Conservation (phyloP, 2,888 invertebrate species). For the Athalia rosae region DNA sequence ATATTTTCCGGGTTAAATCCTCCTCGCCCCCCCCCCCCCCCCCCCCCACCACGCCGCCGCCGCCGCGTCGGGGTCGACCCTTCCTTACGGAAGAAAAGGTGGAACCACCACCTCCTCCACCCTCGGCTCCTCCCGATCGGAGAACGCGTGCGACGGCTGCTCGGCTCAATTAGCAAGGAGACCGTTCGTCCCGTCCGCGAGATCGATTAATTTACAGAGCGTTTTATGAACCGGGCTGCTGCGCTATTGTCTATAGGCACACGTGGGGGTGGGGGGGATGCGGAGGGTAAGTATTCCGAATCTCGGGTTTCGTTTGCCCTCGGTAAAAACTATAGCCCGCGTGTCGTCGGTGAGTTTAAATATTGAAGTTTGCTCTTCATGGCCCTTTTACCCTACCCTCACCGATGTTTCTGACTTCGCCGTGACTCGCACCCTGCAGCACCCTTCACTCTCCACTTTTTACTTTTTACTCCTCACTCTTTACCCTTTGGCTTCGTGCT, state of each 20-base stretch:
- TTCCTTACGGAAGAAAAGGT: neutral
- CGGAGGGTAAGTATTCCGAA: slow-evolving; percentile 19
- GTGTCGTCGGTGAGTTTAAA: slow-evolving; percentile 17
- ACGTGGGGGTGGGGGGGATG: too few species aligned
- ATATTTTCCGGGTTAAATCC: neutral
- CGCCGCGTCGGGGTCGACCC: neutral
- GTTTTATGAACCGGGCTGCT: too few species aligned
- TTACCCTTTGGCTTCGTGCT: too few species aligned
- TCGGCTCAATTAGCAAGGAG: too few species aligned
- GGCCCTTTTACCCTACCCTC: slow-evolving; percentile 6
- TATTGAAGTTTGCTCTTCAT: slow-evolving; percentile 20
- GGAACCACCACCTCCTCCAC: neutral
- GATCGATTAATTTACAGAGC: too few species aligned
- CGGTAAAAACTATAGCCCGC: neutral
- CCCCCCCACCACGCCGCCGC: too few species aligned
- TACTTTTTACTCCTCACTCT: too few species aligned
- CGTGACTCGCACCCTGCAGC: neutral
- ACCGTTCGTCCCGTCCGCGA: too few species aligned
- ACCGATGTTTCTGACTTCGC: neutral
- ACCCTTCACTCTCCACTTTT: neutral
- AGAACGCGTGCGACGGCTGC: neutral
- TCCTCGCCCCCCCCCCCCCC: too few species aligned
- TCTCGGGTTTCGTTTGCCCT: slow-evolving; percentile 27
- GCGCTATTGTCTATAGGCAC: too few species aligned
- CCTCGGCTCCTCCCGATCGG: neutral